Evolutionary conservation across 2,113 vertebrate species (phyloP), one percentile per base, ranked within the genome.

Genomic region (Dicaeum eximium): DNA sequence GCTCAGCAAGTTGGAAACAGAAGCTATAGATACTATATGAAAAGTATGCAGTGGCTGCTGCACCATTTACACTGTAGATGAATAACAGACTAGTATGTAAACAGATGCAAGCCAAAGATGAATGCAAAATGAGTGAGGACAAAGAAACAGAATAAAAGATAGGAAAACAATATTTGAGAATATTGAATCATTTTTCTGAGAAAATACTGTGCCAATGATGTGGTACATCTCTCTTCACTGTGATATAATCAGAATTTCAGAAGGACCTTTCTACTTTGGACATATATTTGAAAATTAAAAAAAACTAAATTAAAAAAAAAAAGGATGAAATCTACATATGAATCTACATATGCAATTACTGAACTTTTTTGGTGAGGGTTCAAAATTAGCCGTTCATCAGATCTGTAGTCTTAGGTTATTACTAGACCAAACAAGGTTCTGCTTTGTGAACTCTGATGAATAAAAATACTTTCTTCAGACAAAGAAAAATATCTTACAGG

Each of bases 31-130:
- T 80, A 81, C 84, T n/a, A 70, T 93, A 86, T 82, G 73, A 93
- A 97, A 69, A 96, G 71, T 64, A 81, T 96, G 66, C 54, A 72
- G 90, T 70, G 67, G 61, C 91, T 97, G 89, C 92, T 81, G 81
- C 80, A 84, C 92, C 27, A 4, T 96, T 96, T 97, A 92, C 77
- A 51, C 60, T 95, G 69, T 91, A 89, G 92, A 80, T 96, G 91
- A 97, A 96, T 97, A 96, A 96, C 92, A 97, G 92, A 96, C 86
- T 93, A 92, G 83, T 48, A 25, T 82, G 92, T 90, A 96, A 97
- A 96, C 83, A 97, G 93, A 96, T 96, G 77, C 65, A 87, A 92
- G 50, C 50, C 53, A 64, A 93, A 80, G 54, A 93, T 58, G 27
- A 83, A 92, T 92, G 84, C 86, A 95, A 93, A 97, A 92, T 89